Evolutionary conservation across 35 echinoderm and acorn worm species (phyloP).

Genomic region (Apostichopus californicus): DNA sequence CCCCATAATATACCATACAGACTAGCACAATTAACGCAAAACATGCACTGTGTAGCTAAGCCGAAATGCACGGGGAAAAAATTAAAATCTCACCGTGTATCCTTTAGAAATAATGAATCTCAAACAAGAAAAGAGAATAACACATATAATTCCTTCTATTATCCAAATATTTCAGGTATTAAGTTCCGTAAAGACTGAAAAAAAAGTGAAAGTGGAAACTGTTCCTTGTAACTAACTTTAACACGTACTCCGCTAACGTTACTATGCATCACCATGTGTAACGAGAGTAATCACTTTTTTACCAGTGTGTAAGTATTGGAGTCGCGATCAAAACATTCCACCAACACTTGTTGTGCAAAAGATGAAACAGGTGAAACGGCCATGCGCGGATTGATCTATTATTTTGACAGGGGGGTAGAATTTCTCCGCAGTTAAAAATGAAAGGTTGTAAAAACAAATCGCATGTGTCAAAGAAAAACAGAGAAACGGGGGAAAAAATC

Average conservation of each 20-base stretch:
- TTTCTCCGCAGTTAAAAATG: too few relatives aligned
- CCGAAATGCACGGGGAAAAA: neutral
- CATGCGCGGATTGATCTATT: neutral
- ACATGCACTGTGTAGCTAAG: too few relatives aligned
- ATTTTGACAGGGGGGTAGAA: neutral
- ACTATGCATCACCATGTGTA: neutral
- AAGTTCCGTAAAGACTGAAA: neutral
- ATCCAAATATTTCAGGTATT: neutral
- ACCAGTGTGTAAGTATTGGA: neutral
- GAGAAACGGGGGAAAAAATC: too few relatives aligned
- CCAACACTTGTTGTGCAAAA: slow-evolving; percentile 8
- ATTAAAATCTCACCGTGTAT: neutral
- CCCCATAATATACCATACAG: too few relatives aligned
- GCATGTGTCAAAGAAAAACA: too few relatives aligned
- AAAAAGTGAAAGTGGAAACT: neutral
- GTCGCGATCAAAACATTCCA: neutral
- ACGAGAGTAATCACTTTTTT: neutral
- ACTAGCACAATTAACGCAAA: too few relatives aligned
- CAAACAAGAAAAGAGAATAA: neutral
- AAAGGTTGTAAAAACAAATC: too few relatives aligned
- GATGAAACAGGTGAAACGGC: neutral
- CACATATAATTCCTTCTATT: neutral
- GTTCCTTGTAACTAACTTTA: neutral
- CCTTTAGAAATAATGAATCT: neutral
- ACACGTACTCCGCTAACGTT: neutral